Base-by-base conservation (phyloP, 2,888 invertebrate species). In the Spisula subtruncata region DNA sequence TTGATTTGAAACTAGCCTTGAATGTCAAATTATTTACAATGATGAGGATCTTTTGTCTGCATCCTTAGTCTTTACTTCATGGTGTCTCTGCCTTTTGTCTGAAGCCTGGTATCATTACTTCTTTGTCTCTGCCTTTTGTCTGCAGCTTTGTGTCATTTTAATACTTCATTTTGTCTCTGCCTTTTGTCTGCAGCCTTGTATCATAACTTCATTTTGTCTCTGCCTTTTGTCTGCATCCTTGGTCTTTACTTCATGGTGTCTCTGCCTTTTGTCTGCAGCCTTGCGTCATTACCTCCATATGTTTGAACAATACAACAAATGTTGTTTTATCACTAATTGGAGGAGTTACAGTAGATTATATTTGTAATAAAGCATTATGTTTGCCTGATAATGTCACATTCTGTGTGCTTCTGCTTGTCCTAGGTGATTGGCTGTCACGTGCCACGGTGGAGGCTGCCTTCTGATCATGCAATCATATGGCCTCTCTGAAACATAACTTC, bases 331-430 rank as follows among this genome's bases (percentile, higher is more conserved):
- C 60, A n/a, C 60, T 66, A 66, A 66, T 66, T 66, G 25, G 60
- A 66, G 60, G 4, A 66, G 60, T 66, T 66, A 25, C 60, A 66
- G 60, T 6, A 10, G 60, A 66, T 66, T 66, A 66, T n/a, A 66
- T 66, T 66, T 25, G 25, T 66, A 66, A 66, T 66, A 66, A 66
- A 66, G 60, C 60, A 66, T 20, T n/a, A 66, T 25, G 25, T 25
- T 66, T 66, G 60, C 60, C 60, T 66, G 60, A 66, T 66, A 66
- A 66, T 66, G 60, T 66, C 60, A 66, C 60, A 66, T 66, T 66
- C n/a, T 66, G n/a, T 25, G 10, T 66, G 60, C 25, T 66, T 66
- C 60, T 66, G 60, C 25, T 66, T 66, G 60, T 66, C 25, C 60
- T 66, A 8, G 25, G 25, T 66, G n/a, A 66, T 66, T 66, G 60